Percentiles rank a stretch among this genome's conserved stretches.
Conservation (phyloP, 2,113 vertebrate genomes). For the Tetrax tetrax region DNA sequence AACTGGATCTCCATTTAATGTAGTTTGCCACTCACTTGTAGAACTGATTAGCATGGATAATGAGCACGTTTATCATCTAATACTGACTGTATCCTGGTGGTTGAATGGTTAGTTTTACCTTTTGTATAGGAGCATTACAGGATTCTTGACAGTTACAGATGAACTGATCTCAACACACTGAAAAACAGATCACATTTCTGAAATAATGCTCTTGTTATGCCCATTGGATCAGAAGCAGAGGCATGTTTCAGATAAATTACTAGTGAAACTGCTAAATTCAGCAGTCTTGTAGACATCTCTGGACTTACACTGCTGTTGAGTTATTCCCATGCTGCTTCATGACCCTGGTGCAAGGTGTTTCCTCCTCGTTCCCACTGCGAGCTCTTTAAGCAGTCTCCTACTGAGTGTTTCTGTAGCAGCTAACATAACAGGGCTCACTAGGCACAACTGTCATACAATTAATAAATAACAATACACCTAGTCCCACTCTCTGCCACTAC, state of each 20-base stretch:
- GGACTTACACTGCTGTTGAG: not conserved
- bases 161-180: not conserved
- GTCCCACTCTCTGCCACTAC: not conserved
- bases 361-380: not conserved
- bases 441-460: not conserved
- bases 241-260: not conserved
- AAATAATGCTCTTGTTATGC: not conserved
- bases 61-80: not conserved
- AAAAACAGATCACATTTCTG: not conserved
- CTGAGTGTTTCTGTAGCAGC: not conserved
- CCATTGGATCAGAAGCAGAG: not conserved
- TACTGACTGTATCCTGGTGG: not conserved
- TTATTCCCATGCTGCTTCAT: accelerated
- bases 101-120: not conserved
- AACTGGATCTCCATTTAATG: not conserved
- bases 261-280: not conserved
- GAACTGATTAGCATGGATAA: not conserved
- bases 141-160: not conserved
- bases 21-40: not conserved
- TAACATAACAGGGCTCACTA: not conserved
- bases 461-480: not conserved
- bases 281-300: not conserved
- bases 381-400: not conserved
- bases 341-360: not conserved
- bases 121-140: not conserved